A percentile compares a stretch with the other conserved stretches of the same genome.
These are phyloP conservation scores for Parnassius mnemosyne DNA, from an alignment of 2,888 invertebrate genomes.

Conservation along the genomic window DNA sequence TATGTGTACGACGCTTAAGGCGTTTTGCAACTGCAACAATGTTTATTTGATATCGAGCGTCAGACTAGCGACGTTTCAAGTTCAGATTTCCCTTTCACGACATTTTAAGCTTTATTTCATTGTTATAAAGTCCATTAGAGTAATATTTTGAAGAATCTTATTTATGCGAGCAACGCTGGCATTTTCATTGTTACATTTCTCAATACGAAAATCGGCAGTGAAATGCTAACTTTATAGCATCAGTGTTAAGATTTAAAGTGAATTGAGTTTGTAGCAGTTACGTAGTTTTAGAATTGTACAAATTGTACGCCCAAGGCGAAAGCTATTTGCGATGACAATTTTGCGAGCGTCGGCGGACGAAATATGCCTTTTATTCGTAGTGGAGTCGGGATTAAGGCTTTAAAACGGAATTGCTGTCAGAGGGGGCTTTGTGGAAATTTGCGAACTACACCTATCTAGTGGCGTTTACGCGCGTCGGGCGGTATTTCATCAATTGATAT, in stretches of 20 bases:
- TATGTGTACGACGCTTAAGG: slow-evolving; percentile 50
- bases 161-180: slow-evolving; percentile 78
- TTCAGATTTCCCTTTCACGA: slow-evolving; percentile 71
- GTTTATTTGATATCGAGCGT: slow-evolving; percentile 81
- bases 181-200: slow-evolving; percentile 78
- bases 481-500: slow-evolving; percentile 25
- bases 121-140: slow-evolving; percentile 55
- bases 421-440: slow-evolving; percentile 66
- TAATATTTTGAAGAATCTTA: slow-evolving; percentile 62
- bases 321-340: slow-evolving; percentile 81
- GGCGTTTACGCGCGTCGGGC: slow-evolving; percentile 34
- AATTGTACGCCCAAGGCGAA: slow-evolving; percentile 61
- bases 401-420: slow-evolving; percentile 78
- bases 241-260: slow-evolving; percentile 35
- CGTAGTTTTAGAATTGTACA: slow-evolving; percentile 39
- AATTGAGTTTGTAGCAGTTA: slow-evolving; percentile 36
- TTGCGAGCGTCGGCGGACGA: slow-evolving; percentile 76
- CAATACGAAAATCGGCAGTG: slow-evolving; percentile 32
- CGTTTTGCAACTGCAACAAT: slow-evolving; percentile 54
- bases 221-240: slow-evolving; percentile 34
- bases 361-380: slow-evolving; percentile 80
- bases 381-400: slow-evolving; percentile 75
- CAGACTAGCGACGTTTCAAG: slow-evolving; percentile 78
- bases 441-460: slow-evolving; percentile 61
- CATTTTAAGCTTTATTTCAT: slow-evolving; percentile 68